Evolutionary conservation across 2,797 vertebrate species (phyloP).

Genomic region (Coranthus polyacanthus): DNA sequence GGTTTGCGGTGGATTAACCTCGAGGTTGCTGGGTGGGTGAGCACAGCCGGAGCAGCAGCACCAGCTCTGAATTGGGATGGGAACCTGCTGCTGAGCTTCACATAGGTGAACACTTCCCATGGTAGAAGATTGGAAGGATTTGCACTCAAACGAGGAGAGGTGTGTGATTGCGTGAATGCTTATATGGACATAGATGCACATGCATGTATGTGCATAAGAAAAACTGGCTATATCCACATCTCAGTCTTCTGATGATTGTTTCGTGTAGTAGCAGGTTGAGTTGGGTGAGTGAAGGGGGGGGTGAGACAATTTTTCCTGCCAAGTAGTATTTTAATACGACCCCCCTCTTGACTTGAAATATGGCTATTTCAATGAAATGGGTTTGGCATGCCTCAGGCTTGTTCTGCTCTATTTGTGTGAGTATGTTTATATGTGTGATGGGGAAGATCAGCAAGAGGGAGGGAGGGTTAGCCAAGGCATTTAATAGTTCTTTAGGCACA

Average conservation of each 20-base stretch:
- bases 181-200: slow-evolving; percentile 3
- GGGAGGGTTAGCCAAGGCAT: slow-evolving; percentile 38
- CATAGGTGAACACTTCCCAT: slow-evolving; percentile 53
- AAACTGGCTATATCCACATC: slow-evolving; percentile 15
- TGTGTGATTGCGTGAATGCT: slow-evolving; percentile 3
- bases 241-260: slow-evolving; percentile 4
- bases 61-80: slow-evolving; percentile 48
- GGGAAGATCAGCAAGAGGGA: slow-evolving; percentile 14
- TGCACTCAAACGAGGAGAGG: slow-evolving; percentile 43
- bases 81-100: slow-evolving; percentile 52
- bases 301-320: slow-evolving; percentile 32
- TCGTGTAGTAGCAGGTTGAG: slow-evolving; percentile 11
- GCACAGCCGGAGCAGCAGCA: slow-evolving; percentile 62
- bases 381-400: slow-evolving; percentile 38
- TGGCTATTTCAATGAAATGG: slow-evolving; percentile 60
- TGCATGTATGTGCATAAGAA: slow-evolving; percentile 23
- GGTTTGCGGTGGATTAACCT: slow-evolving; percentile 76
- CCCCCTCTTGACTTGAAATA: slow-evolving; percentile 55
- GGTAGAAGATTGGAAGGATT: slow-evolving; percentile 57
- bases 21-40: slow-evolving; percentile 65
- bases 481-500: slow-evolving; percentile 31
- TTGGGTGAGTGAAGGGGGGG: neutral
- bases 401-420: slow-evolving; percentile 40
- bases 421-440: slow-evolving; percentile 25
- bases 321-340: slow-evolving; percentile 45